phyloP scores from a whole-genome alignment of 2,888 invertebrate species.

The Lasioglossum villosulum region DNA sequence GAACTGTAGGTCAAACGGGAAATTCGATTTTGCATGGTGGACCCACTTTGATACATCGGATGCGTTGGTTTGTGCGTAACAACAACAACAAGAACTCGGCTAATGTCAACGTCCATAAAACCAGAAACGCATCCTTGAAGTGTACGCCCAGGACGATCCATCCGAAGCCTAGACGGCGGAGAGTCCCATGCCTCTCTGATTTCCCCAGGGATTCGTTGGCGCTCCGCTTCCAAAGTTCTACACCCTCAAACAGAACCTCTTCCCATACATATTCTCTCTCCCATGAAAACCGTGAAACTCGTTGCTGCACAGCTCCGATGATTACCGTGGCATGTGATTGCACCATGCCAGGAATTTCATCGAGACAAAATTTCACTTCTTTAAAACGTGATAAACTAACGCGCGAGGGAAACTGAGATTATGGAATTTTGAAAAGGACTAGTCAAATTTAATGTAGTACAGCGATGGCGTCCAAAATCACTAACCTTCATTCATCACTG shows the following conservation, averaged over 20 bases:
- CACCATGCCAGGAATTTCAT: conserved; percentile 31
- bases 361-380: conserved; percentile 30
- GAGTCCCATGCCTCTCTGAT: conserved; percentile 80
- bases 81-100: conserved; percentile 34
- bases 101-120: conserved; percentile 67
- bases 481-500: too few relatives aligned
- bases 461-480: too few relatives aligned
- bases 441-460: neutral
- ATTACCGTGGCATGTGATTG: conserved; percentile 60
- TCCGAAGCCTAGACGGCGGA: conserved; percentile 62
- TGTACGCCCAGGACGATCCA: conserved; percentile 66
- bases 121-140: conserved; percentile 58
- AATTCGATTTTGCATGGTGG: neutral
- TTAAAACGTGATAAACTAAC: neutral
- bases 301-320: conserved; percentile 45
- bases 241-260: conserved; percentile 61
- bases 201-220: conserved; percentile 79
- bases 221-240: conserved; percentile 62
- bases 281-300: conserved; percentile 54
- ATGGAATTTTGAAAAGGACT: neutral
- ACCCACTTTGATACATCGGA: neutral
- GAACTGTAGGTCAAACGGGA: neutral
- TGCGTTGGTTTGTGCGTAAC: neutral
- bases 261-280: conserved; percentile 54
- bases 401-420: neutral